phyloP scores from a whole-genome alignment of 2,888 invertebrate species.

The Drosophila prolongata region DNA sequence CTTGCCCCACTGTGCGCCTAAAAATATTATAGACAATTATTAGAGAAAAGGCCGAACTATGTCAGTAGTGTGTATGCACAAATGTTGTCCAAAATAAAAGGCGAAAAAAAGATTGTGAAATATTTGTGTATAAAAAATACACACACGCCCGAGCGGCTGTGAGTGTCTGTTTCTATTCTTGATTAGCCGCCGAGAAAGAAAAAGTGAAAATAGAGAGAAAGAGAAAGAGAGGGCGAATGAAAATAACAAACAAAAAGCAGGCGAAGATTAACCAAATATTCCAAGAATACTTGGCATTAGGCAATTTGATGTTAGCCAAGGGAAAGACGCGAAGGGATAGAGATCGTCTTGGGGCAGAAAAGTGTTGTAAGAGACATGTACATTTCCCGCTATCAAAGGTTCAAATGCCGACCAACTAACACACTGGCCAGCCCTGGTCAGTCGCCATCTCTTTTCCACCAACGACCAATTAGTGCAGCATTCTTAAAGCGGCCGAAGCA shows the following conservation, averaged over 20 bases:
- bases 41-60: conserved; percentile 53
- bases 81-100: conserved; percentile 55
- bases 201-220: conserved; percentile 27
- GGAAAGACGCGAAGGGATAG: neutral
- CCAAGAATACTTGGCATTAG: conserved; percentile 21
- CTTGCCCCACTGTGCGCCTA: conserved; percentile 17
- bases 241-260: conserved; percentile 10
- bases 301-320: neutral
- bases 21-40: conserved; percentile 37
- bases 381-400: conserved; percentile 4
- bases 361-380: neutral
- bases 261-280: conserved; percentile 16
- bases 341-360: conserved; percentile 7
- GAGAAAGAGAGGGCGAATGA: conserved; percentile 13
- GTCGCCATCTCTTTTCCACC: neutral
- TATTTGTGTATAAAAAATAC: conserved; percentile 29
- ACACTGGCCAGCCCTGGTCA: conserved; percentile 9
- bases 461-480: conserved; percentile 31
- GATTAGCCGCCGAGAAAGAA: conserved; percentile 31
- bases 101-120: conserved; percentile 25
- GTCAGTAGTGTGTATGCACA: conserved; percentile 78
- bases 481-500: conserved; percentile 24
- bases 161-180: conserved; percentile 33
- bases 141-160: conserved; percentile 9
- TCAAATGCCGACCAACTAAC: conserved; percentile 24